Conservation (phyloP, 2,888 invertebrate species). For the Cataglyphis altisquamis region DNA sequence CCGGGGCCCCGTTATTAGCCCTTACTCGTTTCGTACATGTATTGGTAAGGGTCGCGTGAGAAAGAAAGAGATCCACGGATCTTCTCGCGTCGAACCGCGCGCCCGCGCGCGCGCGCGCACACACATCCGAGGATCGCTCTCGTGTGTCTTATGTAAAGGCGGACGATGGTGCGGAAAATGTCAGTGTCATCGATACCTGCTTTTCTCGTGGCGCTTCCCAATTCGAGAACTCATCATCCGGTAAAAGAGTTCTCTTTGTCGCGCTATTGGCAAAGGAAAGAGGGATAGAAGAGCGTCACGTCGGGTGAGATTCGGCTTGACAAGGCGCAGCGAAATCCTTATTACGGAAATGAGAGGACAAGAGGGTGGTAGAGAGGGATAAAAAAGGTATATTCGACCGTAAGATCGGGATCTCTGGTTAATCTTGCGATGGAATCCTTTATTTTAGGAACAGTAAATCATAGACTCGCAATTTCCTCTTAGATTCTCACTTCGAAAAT, state of each 20-base stretch:
- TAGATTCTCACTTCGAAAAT: not conserved
- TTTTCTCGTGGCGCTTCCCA: conserved; percentile 53
- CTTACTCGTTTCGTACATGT: conserved; percentile 46
- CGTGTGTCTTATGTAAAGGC: not conserved
- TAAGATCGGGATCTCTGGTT: conserved; percentile 9
- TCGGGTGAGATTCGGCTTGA: conserved; percentile 34
- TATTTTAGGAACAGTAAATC: not conserved
- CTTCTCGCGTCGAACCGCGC: conserved; percentile 26
- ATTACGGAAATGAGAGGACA: conserved; percentile 33
- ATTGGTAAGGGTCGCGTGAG: conserved; percentile 25
- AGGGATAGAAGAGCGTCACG: conserved; percentile 17
- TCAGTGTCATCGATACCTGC: conserved; percentile 58
- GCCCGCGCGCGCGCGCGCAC: not conserved
- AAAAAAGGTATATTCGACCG: conserved; percentile 25
- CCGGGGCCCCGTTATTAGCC: conserved; percentile 57
- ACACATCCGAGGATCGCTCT: not conserved
- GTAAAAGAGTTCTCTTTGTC: conserved; percentile 30
- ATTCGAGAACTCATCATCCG: conserved; percentile 41
- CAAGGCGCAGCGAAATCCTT: conserved; percentile 30
- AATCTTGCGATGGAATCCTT: conserved; percentile 8
- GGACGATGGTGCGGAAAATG: conserved; percentile 43
- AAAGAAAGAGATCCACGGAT: conserved; percentile 47
- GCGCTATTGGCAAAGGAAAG: conserved; percentile 28
- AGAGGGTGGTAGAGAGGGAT: conserved; percentile 11
- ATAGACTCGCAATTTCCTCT: not conserved